Base-by-base conservation (phyloP, 2,888 invertebrate genomes). In the Stramonita haemastoma region DNA sequence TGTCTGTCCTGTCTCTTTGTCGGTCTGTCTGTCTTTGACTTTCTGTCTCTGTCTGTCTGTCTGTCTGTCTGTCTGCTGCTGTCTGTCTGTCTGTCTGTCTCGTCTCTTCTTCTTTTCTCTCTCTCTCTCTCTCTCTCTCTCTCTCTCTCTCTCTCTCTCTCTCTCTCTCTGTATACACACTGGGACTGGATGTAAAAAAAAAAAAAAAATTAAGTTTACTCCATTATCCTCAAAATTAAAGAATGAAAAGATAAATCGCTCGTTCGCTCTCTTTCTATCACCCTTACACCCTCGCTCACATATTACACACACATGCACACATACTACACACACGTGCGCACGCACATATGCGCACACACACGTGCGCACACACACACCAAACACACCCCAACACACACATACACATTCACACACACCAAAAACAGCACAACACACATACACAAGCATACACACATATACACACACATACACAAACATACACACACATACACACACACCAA, bases 91-190 rank as follows among this genome's bases (percentile, higher is more conserved):
- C 73, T 73, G 17, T 73, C 73, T 73, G 17, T 73, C 87, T 73
- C 36, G 73, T 77, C 46, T 22, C 77, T 34, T 73, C 13, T 87
- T 77, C 46, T 22, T 73, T 36, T 87, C 36, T 87, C 87, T 66
- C 66, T 66, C 87, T 87, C 66, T 60, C 73, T 87, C 34, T 87
- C 34, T 87, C 73, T 73, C 34, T 87, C 32, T 87, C 34, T 87
- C 29, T 36, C 11, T 60, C 15, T 32, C 11, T 66, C 29, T 19
- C 15, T 66, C n/a, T 57, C 13, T 56, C 11, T 57, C 13, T 86
- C 4, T 57, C n/a, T n/a, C n/a, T n/a, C n/a, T n/a, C n/a, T n/a
- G n/a, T n/a, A n/a, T n/a, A n/a, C n/a, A n/a, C n/a, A n/a, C n/a
- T n/a, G n/a, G n/a, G n/a, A n/a, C n/a, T n/a, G n/a, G n/a, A n/a